These are phyloP conservation scores for Aspidapion aeneum DNA, from an alignment of 2,888 invertebrate species.

Conservation along the genomic window DNA sequence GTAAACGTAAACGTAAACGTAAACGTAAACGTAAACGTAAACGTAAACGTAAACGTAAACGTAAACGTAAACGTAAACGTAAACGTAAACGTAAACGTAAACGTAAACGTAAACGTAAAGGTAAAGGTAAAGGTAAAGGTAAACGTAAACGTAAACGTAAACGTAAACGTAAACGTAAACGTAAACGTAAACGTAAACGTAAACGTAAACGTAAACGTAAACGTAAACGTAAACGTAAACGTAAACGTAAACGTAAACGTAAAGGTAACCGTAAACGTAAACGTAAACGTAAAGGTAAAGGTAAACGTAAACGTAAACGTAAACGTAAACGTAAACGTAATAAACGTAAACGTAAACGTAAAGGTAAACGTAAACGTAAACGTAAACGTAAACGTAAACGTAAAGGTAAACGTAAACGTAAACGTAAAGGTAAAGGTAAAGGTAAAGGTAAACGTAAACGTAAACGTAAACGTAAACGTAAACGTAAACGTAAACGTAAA, in stretches of 20 bases:
- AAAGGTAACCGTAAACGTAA: background rate
- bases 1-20: background rate
- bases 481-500: background rate
- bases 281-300: background rate
- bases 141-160: background rate
- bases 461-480: background rate
- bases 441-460: background rate
- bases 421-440: background rate
- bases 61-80: background rate
- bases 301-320: background rate
- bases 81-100: background rate
- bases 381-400: background rate
- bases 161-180: background rate
- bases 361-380: background rate
- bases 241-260: background rate
- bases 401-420: background rate
- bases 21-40: background rate
- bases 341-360: background rate
- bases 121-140: background rate
- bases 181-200: background rate
- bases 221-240: background rate
- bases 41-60: background rate
- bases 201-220: background rate
- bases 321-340: background rate
- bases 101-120: background rate